Base-by-base conservation (phyloP, 2,113 vertebrate species). In the Sapayoa aenigma region DNA sequence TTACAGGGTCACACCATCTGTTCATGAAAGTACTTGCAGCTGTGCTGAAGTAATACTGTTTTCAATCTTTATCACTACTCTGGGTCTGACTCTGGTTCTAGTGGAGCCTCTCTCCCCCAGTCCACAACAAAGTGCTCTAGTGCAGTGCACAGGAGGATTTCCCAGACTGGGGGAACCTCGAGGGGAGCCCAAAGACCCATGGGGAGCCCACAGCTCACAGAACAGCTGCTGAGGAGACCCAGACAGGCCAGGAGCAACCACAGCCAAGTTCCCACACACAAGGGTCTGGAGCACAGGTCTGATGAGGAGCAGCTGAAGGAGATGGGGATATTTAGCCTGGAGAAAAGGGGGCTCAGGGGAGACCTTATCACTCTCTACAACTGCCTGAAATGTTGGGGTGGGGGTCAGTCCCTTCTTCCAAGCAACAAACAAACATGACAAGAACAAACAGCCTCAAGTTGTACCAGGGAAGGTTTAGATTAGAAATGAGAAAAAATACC, bases 161-260 rank as follows among this genome's bases (percentile, higher is more conserved):
- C 9, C 21, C 59, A 35, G 39, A 21, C 4, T 2, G 17, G 28
- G 7, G 12, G 27, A 8, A 27, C 7, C 33, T 31, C 37, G 24
- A 7, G 31, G 23, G 42, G 23, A 27, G n/a, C 37, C 19, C 37
- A 25, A 27, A 47, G 14, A 5, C 22, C 30, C 37, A 7, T 6
- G 37, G 80, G 49, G 49, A 79, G 39, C 66, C 47, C 41, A 5
- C 22, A 46, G 73, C 0, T 33, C 39, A 1, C 9, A 27, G 12
- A 3, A 44, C 12, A 30, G 39, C 28, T 30, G 46, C 37, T n/a
- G 22, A 28, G 8, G 13, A 13, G 46, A 53, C 5, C 28, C 6
- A 24, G 55, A 2, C 0, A 3, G 39, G 24, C 9, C 52, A 16
- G 44, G 10, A 44, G 31, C 11, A 23, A 15, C 1, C 1, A 8